Percentiles rank a stretch among this genome's conserved stretches.
Conservation (phyloP, 2,888 invertebrate genomes). For the Cryptocephalus primarius region DNA sequence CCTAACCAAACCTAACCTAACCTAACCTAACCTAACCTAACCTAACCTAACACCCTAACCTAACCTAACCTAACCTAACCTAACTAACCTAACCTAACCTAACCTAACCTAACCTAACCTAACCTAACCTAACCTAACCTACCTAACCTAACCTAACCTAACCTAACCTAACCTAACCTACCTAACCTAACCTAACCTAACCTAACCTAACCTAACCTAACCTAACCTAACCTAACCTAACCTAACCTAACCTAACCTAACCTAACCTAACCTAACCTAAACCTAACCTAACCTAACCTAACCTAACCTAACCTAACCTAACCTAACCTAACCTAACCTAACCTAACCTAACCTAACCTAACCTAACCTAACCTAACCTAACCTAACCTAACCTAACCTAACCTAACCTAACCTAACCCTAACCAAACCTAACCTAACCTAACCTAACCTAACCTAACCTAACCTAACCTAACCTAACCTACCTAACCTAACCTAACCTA, state of each 20-base stretch:
- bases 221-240: background rate
- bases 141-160: no score
- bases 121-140: no score
- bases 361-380: conserved; percentile 4
- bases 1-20: no score
- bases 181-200: conserved; percentile 3
- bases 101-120: no score
- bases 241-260: conserved; percentile 4
- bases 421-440: conserved; percentile 7
- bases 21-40: no score
- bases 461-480: conserved; percentile 6
- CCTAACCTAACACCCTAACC: no score
- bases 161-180: no score
- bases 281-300: conserved; percentile 4
- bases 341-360: conserved; percentile 3
- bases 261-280: no score
- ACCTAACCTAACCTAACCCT: conserved; percentile 7
- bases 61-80: no score
- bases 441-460: conserved; percentile 5
- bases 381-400: conserved; percentile 7
- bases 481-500: conserved; percentile 5
- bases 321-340: conserved; percentile 7
- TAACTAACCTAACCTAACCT: no score
- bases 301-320: conserved; percentile 4
- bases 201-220: conserved; percentile 4